A percentile compares a stretch with the other conserved stretches of the same genome.
Evolutionary conservation across 92 coral and sea anemone genomes (phyloP).

Genomic region (Epizoanthus rinbou): DNA sequence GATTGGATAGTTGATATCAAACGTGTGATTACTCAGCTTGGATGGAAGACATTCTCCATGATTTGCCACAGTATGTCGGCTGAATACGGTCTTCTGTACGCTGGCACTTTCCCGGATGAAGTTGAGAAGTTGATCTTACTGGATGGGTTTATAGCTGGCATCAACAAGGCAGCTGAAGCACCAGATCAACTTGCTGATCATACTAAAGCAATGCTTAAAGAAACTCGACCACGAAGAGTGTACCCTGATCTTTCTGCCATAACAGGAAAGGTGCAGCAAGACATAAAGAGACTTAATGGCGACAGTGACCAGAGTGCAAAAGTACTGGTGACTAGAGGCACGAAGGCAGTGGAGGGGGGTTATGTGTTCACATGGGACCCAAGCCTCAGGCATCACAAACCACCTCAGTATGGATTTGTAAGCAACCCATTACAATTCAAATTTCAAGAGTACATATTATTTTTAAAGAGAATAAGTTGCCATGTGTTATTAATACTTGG

Average conservation of each 20-base stretch:
- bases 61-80: constrained; percentile 76
- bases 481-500: not conserved
- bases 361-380: constrained; percentile 15
- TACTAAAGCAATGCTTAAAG: constrained; percentile 29
- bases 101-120: constrained; percentile 69
- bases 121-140: constrained; percentile 52
- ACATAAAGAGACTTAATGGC: not conserved
- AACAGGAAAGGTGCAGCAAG: constrained; percentile 13
- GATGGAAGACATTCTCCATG: constrained; percentile 71
- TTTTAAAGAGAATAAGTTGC: constrained; percentile 24
- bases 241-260: constrained; percentile 16
- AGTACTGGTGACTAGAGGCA: constrained; percentile 6
- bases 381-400: not conserved
- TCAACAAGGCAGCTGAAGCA: not conserved
- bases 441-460: constrained; percentile 24
- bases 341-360: not conserved
- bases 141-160: constrained; percentile 30
- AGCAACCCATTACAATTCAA: not conserved
- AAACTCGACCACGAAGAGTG: not conserved
- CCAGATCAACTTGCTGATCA: constrained; percentile 5
- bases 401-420: not conserved
- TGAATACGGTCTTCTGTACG: constrained; percentile 55
- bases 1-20: constrained; percentile 73
- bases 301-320: constrained; percentile 18
- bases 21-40: constrained; percentile 65